These are phyloP conservation scores for Epirrhoe alternata DNA, from an alignment of 2,888 invertebrate species.

Conservation along the genomic window DNA sequence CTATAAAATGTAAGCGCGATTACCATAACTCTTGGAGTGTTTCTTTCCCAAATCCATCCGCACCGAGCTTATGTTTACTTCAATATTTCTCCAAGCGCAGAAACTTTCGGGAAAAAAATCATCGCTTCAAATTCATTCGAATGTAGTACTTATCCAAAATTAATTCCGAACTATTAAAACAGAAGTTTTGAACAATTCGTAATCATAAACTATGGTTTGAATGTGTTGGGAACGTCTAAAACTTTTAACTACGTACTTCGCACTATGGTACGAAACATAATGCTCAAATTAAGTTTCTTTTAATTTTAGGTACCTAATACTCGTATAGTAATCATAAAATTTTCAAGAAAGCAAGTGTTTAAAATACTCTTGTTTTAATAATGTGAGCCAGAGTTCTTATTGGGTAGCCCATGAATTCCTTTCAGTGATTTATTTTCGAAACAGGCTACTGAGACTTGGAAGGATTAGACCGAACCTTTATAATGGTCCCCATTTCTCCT, in stretches of 20 bases:
- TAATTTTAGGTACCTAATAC: too few relatives aligned
- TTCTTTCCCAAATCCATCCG: constrained; percentile 37
- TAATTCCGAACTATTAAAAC: too few relatives aligned
- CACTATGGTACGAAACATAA: too few relatives aligned
- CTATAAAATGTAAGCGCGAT: constrained; percentile 37
- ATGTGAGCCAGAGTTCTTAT: neutral
- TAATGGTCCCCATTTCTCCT: constrained; percentile 55
- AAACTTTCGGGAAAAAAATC: neutral
- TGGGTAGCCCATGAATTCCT: neutral
- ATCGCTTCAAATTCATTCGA: neutral
- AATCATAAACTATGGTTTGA: too few relatives aligned
- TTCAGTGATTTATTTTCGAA: constrained; percentile 54
- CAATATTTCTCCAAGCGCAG: constrained; percentile 10
- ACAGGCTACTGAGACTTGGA: constrained; percentile 51
- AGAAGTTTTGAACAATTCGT: too few relatives aligned
- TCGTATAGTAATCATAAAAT: too few relatives aligned
- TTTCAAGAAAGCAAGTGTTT: neutral
- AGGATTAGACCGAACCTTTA: constrained; percentile 51
- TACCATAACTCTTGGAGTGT: constrained; percentile 39
- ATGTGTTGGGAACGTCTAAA: too few relatives aligned
- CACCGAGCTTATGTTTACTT: constrained; percentile 23
- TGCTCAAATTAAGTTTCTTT: too few relatives aligned
- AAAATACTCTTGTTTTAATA: neutral
- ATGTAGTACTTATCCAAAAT: too few relatives aligned
- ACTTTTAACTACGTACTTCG: too few relatives aligned